Evolutionary conservation across 2,113 vertebrate species (phyloP).

Genomic region (Bos javanicus): DNA sequence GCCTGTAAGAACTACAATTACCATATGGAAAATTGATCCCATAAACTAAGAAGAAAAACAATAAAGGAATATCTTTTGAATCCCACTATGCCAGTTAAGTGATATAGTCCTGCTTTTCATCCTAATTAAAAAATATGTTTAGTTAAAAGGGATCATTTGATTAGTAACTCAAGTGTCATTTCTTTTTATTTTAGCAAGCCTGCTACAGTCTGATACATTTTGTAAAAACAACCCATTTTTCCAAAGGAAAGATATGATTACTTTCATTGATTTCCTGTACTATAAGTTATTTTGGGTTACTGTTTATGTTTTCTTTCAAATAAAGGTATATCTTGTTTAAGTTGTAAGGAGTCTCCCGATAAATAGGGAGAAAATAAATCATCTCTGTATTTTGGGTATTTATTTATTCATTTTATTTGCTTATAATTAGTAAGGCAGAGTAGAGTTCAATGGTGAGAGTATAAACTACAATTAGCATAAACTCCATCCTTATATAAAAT

Average conservation of each 20-base stretch:
- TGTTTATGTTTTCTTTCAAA: not conserved
- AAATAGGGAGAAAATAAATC: not conserved
- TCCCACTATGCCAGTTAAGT: constrained; percentile 44
- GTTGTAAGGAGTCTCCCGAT: not conserved
- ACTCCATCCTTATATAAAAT: not conserved
- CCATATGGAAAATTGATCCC: constrained; percentile 64
- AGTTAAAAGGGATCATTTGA: not conserved
- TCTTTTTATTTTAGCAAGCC: not conserved
- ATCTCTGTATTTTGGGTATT: not conserved
- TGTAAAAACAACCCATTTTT: not conserved
- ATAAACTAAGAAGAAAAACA: constrained; percentile 57
- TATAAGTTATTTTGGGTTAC: not conserved
- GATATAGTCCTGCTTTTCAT: not conserved
- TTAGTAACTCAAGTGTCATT: not conserved
- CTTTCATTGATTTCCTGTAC: not conserved
- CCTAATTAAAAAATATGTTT: constrained; percentile 22
- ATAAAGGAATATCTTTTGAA: constrained; percentile 58
- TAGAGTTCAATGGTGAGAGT: not conserved
- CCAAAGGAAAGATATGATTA: not conserved
- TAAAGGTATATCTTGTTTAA: not conserved
- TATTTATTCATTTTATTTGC: not conserved
- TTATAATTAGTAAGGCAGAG: not conserved
- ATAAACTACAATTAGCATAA: not conserved
- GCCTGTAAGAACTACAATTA: constrained; percentile 47
- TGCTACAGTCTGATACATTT: not conserved